Conservation (phyloP, 2,113 vertebrate genomes). For the Papio anubis region DNA sequence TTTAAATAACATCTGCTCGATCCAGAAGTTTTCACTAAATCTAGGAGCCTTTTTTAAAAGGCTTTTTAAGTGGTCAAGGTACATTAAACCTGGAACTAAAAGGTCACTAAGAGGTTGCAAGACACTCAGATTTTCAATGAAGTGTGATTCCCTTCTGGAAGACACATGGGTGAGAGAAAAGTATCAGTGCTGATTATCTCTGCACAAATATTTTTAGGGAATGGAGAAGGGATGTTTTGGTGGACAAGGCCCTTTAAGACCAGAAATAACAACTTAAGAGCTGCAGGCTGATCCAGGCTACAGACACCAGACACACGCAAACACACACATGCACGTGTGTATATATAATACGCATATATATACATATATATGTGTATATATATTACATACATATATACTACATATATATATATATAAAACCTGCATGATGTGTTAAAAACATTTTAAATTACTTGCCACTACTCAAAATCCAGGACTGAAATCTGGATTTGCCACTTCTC, state of each 20-base stretch:
- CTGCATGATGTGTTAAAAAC: neutral
- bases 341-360: too few relatives aligned
- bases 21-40: slow-evolving; percentile 22
- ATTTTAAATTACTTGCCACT: slow-evolving; percentile 3
- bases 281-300: neutral
- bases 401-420: neutral
- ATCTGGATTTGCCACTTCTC: slow-evolving; percentile 20
- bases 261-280: neutral
- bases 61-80: neutral
- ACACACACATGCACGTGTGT: too few relatives aligned
- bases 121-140: slow-evolving; percentile 52
- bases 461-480: slow-evolving; percentile 7
- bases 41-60: neutral
- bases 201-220: neutral
- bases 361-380: too few relatives aligned
- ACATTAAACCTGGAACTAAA: slow-evolving; percentile 30
- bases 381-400: neutral
- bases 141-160: slow-evolving; percentile 37
- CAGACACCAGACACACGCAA: neutral
- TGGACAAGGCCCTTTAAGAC: neutral
- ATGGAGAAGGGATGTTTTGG: neutral
- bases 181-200: neutral
- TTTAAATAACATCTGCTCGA: neutral
- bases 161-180: neutral
- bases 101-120: slow-evolving; percentile 17